Evolutionary conservation across 2,888 invertebrate genomes (phyloP).

Genomic region (Spisula solida): DNA sequence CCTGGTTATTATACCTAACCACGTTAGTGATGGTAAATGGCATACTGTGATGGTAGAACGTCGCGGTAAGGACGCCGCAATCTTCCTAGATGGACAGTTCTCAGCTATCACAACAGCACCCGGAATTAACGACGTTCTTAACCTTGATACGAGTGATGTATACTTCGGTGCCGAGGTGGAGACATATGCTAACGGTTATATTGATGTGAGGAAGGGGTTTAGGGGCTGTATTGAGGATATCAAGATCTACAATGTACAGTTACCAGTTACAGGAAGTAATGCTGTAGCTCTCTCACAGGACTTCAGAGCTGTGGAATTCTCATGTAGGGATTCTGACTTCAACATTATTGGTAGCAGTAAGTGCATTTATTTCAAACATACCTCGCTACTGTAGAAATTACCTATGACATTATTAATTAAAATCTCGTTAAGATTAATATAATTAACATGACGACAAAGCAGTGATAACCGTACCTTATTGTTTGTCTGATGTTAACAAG

Average conservation of each 20-base stretch:
- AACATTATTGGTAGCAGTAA: conserved; percentile 70
- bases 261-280: conserved; percentile 90
- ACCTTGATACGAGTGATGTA: conserved; percentile 94
- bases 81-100: conserved; percentile 93
- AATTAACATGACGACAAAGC: no score
- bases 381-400: background rate
- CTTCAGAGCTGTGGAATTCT: conserved; percentile 86
- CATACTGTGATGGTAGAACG: conserved; percentile 92
- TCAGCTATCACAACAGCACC: conserved; percentile 92
- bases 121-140: conserved; percentile 94
- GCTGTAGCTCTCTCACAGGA: conserved; percentile 86
- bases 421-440: no score
- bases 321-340: conserved; percentile 85
- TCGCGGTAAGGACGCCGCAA: conserved; percentile 93
- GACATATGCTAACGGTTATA: conserved; percentile 78
- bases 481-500: no score
- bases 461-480: no score
- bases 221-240: conserved; percentile 97
- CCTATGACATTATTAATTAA: no score
- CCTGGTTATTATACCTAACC: conserved; percentile 92
- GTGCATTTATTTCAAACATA: conserved; percentile 32
- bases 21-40: conserved; percentile 95
- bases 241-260: conserved; percentile 91
- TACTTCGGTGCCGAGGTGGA: conserved; percentile 94
- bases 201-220: conserved; percentile 93